A percentile compares a stretch with the other conserved stretches of the same genome.
Evolutionary conservation across 2,797 vertebrate genomes (phyloP).

Genomic region (Rhabdomys pumilio): DNA sequence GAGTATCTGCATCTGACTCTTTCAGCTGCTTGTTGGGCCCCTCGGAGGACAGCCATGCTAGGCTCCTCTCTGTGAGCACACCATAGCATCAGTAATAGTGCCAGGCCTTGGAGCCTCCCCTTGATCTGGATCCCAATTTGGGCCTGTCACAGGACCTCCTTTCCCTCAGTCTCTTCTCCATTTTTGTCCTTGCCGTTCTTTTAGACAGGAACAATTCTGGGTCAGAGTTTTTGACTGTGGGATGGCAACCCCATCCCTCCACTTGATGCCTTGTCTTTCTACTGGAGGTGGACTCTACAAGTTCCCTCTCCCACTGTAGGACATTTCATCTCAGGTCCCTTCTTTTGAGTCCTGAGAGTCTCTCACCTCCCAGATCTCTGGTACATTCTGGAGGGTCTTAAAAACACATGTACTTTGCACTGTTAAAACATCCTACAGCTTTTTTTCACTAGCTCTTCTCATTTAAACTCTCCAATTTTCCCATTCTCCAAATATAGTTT

Average conservation of each 20-base stretch:
- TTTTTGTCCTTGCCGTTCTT: neutral
- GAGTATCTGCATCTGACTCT: neutral
- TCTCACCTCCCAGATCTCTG: neutral
- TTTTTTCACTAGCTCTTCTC: neutral
- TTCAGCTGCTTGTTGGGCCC: neutral
- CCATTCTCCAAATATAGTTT: neutral
- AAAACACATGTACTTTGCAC: neutral
- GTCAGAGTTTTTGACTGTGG: neutral
- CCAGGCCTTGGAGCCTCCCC: neutral
- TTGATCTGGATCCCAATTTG: neutral
- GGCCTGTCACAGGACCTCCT: neutral
- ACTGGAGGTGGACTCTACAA: neutral
- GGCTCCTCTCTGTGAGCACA: neutral
- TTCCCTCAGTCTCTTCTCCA: neutral
- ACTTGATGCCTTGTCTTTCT: neutral
- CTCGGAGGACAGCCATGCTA: neutral
- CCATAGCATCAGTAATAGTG: neutral
- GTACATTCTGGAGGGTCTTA: neutral
- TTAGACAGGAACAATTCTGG: neutral
- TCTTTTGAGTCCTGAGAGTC: neutral
- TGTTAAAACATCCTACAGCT: constrained; percentile 24
- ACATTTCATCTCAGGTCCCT: neutral
- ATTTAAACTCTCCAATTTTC: neutral
- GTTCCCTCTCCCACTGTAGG: neutral
- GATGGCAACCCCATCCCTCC: neutral